Percentiles rank a stretch among this genome's conserved stretches.
phyloP scores from a whole-genome alignment of 2,888 invertebrate species.

The Poecilobothrus nobilitatus region DNA sequence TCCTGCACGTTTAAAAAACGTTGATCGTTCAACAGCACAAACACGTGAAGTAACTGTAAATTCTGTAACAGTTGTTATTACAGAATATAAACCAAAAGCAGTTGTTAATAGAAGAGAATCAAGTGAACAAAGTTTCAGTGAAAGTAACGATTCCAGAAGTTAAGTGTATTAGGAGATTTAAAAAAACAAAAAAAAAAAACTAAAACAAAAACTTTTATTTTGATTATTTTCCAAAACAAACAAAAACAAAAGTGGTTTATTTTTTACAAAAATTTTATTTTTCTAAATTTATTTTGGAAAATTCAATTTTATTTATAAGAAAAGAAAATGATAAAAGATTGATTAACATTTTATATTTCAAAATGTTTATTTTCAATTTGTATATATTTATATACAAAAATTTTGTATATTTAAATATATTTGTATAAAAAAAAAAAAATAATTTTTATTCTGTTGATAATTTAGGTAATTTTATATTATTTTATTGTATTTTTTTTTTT shows the following conservation, averaged over 20 bases:
- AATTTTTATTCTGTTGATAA: conserved; percentile 3
- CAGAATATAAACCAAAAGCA: conserved; percentile 82
- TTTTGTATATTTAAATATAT: too few relatives aligned
- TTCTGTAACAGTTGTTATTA: conserved; percentile 93
- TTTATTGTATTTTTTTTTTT: too few relatives aligned
- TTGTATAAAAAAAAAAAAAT: neutral
- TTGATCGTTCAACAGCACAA: conserved; percentile 85
- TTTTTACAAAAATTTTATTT: conserved; percentile 22
- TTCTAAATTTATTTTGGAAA: conserved; percentile 24
- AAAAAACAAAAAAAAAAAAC: neutral
- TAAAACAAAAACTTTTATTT: conserved; percentile 17
- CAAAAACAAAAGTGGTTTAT: conserved; percentile 26
- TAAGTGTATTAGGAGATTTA: conserved; percentile 28
- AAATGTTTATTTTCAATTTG: too few relatives aligned
- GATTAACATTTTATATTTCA: too few relatives aligned
- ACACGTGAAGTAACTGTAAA: conserved; percentile 94
- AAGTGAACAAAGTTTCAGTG: conserved; percentile 44
- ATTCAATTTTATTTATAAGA: neutral
- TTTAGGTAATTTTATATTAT: neutral
- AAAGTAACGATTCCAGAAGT: conserved; percentile 45
- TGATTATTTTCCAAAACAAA: conserved; percentile 23
- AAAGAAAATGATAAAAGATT: neutral
- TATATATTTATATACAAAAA: too few relatives aligned
- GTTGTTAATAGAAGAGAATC: conserved; percentile 41
- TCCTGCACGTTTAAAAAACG: conserved; percentile 80